Evolutionary conservation across 1,140 invertebrate genomes (phyloP).

Genomic region (Hyphantria cunea): DNA sequence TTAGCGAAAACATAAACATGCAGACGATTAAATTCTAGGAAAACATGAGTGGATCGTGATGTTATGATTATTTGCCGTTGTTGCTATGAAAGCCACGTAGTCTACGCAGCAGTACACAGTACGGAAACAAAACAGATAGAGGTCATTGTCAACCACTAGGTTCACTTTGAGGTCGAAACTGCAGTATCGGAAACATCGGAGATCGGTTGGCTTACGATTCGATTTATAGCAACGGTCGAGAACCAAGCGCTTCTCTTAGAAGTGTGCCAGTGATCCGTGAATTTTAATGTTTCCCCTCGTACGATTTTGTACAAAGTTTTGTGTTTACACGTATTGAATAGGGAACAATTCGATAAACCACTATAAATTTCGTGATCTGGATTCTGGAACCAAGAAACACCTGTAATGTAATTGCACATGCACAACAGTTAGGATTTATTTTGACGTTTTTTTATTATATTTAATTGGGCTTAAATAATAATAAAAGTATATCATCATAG

Average conservation of each 20-base stretch:
- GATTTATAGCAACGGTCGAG: conserved; percentile 39
- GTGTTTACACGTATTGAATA: conserved; percentile 36
- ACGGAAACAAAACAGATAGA: conserved; percentile 30
- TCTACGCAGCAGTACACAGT: conserved; percentile 29
- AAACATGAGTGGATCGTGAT: too few species aligned
- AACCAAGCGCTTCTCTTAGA: conserved; percentile 25
- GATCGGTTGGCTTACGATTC: conserved; percentile 38
- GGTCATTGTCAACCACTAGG: conserved; percentile 23
- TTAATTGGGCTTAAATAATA: too few species aligned
- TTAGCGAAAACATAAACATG: too few species aligned
- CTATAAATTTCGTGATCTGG: conserved; percentile 20
- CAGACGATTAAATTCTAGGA: too few species aligned
- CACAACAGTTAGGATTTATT: too few species aligned
- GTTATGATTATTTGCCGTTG: too few species aligned
- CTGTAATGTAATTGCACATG: neutral
- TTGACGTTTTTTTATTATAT: too few species aligned
- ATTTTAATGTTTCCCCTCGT: conserved; percentile 64
- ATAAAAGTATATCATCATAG: too few species aligned
- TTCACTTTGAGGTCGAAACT: conserved; percentile 23
- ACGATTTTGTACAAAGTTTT: conserved; percentile 35
- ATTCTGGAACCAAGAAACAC: conserved; percentile 3
- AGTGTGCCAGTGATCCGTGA: conserved; percentile 49
- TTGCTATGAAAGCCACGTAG: too few species aligned
- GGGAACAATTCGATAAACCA: conserved; percentile 22
- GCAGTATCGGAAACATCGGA: conserved; percentile 31